Conservation (phyloP, 2,888 invertebrate genomes). For the Galeopsomyia nigrocyanea region DNA sequence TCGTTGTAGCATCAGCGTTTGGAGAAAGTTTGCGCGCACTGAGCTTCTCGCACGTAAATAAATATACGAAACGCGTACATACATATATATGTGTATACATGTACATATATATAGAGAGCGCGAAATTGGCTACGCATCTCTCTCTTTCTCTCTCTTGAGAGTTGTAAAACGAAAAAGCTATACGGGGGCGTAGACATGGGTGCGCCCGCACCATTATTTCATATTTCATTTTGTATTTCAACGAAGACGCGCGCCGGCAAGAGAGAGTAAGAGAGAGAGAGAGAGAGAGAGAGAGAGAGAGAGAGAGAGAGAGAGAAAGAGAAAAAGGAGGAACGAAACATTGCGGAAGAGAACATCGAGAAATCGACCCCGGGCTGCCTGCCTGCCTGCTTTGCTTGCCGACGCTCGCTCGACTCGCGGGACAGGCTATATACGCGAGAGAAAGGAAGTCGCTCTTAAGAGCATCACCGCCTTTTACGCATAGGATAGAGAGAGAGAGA, state of each 20-base stretch:
- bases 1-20: too few species aligned
- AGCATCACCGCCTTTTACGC: conserved; percentile 6
- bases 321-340: neutral
- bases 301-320: conserved; percentile 20
- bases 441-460: conserved; percentile 40
- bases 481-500: neutral
- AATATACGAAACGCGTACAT: neutral
- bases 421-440: conserved; percentile 33
- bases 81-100: too few species aligned
- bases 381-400: too few species aligned
- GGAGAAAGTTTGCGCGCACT: conserved; percentile 24
- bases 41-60: conserved; percentile 10
- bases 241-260: conserved; percentile 38
- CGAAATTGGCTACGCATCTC: neutral
- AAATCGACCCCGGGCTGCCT: conserved; percentile 36
- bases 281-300: conserved; percentile 42
- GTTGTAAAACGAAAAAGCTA: conserved; percentile 32
- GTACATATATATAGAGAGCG: neutral
- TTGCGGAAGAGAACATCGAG: conserved; percentile 1
- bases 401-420: too few species aligned
- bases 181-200: conserved; percentile 69
- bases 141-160: conserved; percentile 26
- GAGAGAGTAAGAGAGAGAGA: conserved; percentile 26
- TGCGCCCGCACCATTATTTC: conserved; percentile 69
- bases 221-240: conserved; percentile 68